Evolutionary conservation across 2,113 vertebrate species (phyloP).

Genomic region (Periophthalmodon schlosseri): DNA sequence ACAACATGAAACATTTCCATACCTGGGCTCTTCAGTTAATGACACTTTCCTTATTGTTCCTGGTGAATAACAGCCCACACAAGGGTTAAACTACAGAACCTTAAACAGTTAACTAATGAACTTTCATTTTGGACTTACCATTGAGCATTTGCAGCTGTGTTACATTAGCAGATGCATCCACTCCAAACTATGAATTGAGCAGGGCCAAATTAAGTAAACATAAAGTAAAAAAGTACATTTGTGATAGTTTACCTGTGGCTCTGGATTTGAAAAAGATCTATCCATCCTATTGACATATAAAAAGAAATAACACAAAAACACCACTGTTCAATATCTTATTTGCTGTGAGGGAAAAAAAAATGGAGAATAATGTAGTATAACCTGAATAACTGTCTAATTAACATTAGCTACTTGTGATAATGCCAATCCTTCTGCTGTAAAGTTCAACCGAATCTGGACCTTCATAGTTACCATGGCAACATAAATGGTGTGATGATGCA

Average conservation of each 20-base stretch:
- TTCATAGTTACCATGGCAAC: constrained; percentile 42
- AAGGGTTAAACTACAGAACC: background rate
- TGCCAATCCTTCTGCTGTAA: background rate
- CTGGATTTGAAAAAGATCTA: background rate
- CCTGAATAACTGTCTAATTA: background rate
- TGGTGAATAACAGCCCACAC: constrained; percentile 4
- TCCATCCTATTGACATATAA: background rate
- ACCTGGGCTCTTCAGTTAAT: background rate
- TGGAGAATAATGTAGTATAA: background rate
- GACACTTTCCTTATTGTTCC: constrained; percentile 1
- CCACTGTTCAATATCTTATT: background rate
- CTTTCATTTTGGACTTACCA: background rate
- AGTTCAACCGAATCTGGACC: constrained; percentile 2
- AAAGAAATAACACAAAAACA: background rate
- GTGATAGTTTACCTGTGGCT: background rate
- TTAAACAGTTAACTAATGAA: too few relatives aligned
- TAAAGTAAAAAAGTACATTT: background rate
- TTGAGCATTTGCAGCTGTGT: constrained; percentile 2
- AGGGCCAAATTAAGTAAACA: background rate
- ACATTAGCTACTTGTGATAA: background rate
- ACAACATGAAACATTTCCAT: background rate
- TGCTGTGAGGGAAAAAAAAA: background rate
- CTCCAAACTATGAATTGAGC: background rate
- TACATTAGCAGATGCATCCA: background rate
- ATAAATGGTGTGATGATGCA: background rate